Evolutionary conservation across 2,113 vertebrate genomes (phyloP).

Genomic region (Aleadryas rufinucha): DNA sequence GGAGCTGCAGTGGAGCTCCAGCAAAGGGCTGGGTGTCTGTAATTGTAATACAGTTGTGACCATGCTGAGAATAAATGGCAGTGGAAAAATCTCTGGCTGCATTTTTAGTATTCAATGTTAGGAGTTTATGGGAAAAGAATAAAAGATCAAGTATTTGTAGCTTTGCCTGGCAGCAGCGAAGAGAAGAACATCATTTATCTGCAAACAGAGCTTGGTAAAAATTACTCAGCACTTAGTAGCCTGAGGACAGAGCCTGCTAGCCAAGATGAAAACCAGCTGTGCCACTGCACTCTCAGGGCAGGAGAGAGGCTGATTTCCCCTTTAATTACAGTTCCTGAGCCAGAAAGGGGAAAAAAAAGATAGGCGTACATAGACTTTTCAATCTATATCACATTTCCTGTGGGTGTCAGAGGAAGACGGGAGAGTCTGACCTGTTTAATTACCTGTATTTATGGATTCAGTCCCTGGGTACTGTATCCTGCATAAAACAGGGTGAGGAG

Average conservation of each 20-base stretch:
- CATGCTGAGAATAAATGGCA: conserved; percentile 47
- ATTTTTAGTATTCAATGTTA: conserved; percentile 46
- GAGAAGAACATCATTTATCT: conserved; percentile 57
- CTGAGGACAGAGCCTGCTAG: conserved; percentile 54
- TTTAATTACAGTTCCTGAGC: conserved; percentile 41
- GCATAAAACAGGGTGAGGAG: background rate
- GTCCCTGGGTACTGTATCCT: background rate
- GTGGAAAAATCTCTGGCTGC: conserved; percentile 60
- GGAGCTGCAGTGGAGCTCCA: conserved; percentile 21
- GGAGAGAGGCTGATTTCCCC: conserved; percentile 7
- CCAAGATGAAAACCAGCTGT: conserved; percentile 62
- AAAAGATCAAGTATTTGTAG: conserved; percentile 56
- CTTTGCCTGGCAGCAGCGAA: conserved; percentile 59
- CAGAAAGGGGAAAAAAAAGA: background rate
- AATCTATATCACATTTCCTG: conserved; percentile 12
- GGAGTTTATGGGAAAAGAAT: conserved; percentile 60
- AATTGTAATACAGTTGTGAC: conserved; percentile 26
- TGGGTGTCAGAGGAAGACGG: background rate
- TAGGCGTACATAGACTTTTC: background rate
- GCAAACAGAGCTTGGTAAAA: conserved; percentile 54
- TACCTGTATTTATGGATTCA: background rate
- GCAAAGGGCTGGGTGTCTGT: background rate
- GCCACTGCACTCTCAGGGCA: background rate
- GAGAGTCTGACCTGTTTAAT: conserved; percentile 11
- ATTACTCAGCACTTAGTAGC: conserved; percentile 62